Evolutionary conservation across 2,113 vertebrate species (phyloP).

Genomic region (Triplophysa rosa): DNA sequence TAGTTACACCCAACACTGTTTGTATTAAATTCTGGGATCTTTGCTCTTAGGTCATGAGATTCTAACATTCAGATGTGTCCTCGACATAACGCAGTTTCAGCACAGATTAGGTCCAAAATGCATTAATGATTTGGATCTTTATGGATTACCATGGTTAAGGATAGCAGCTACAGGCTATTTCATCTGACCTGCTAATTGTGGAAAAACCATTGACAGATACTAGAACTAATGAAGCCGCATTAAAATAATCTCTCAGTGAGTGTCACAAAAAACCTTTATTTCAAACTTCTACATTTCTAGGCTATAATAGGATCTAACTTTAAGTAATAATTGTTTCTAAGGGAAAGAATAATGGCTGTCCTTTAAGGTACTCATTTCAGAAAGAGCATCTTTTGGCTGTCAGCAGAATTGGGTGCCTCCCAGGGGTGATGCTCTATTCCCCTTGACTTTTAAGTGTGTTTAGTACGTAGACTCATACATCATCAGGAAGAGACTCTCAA

Average conservation of each 20-base stretch:
- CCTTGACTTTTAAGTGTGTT: slow-evolving; percentile 24
- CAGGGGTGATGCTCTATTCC: slow-evolving; percentile 13
- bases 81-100: too few relatives aligned
- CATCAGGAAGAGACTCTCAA: slow-evolving; percentile 32
- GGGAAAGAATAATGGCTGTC: not conserved
- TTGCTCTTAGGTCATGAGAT: too few relatives aligned
- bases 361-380: not conserved
- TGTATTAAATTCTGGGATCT: too few relatives aligned
- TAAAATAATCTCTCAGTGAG: not conserved
- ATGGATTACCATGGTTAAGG: not conserved
- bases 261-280: not conserved
- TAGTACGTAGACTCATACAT: slow-evolving; percentile 19
- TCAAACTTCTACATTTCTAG: not conserved
- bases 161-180: not conserved
- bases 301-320: not conserved
- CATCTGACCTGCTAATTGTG: slow-evolving; percentile 21
- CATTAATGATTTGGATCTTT: not conserved
- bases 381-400: not conserved
- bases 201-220: not conserved
- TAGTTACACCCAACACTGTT: too few relatives aligned
- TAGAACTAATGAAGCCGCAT: slow-evolving; percentile 5
- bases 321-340: not conserved
- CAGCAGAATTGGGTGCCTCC: not conserved
- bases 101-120: not conserved
- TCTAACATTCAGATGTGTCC: too few relatives aligned